phyloP scores from a whole-genome alignment of 2,113 vertebrate species.

The Isurus oxyrinchus region DNA sequence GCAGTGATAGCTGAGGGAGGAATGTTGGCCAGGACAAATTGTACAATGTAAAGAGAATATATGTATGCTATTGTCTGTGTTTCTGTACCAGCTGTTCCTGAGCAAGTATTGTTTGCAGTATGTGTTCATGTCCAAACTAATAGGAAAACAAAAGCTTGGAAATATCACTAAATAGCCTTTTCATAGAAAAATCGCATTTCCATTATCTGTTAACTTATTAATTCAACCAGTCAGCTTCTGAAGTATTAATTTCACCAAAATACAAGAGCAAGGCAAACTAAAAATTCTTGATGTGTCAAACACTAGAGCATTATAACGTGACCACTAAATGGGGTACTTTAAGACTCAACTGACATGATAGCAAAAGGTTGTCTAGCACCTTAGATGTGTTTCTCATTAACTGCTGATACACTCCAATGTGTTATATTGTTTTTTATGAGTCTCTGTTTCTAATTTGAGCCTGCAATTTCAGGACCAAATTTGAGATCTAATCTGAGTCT shows the following conservation, averaged over 20 bases:
- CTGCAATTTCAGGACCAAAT: not conserved
- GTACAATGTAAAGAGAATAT: not conserved
- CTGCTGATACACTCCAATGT: not conserved
- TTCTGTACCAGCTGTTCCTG: not conserved
- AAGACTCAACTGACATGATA: not conserved
- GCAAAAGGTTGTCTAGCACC: not conserved
- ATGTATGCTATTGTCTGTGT: not conserved
- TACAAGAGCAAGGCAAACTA: not conserved
- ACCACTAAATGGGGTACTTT: not conserved
- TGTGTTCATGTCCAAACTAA: conserved; percentile 13
- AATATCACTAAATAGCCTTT: conserved; percentile 5
- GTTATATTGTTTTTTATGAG: not conserved
- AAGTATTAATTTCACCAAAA: not conserved
- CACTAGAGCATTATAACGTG: not conserved
- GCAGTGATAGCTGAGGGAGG: not conserved
- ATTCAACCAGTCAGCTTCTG: not conserved
- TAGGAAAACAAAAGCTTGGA: not conserved
- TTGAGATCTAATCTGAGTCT: not conserved
- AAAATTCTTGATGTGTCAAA: not conserved
- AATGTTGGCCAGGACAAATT: not conserved
- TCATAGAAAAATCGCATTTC: not conserved
- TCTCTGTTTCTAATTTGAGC: not conserved
- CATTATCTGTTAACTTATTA: not conserved
- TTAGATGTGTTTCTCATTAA: not conserved
- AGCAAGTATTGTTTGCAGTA: not conserved